Conservation (phyloP, 2,113 vertebrate species). For the Proteles cristata region DNA sequence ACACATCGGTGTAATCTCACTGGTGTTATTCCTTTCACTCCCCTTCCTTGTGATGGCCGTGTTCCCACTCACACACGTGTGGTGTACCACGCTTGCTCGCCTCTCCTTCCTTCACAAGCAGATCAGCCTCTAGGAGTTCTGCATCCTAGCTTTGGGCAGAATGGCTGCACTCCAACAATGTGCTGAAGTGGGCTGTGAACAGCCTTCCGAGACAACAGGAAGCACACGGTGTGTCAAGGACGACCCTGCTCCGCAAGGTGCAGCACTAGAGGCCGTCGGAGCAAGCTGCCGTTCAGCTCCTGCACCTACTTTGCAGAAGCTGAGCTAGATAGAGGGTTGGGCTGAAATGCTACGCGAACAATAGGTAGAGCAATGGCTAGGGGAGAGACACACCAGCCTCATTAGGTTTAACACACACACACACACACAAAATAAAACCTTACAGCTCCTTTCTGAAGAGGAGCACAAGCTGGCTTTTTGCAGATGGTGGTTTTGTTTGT, state of each 20-base stretch:
- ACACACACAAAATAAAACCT: background rate
- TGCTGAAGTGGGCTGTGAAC: background rate
- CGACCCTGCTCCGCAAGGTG: background rate
- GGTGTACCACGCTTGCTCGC: fast-evolving
- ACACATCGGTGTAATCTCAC: background rate
- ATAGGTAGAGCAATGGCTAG: background rate
- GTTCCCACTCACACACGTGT: background rate
- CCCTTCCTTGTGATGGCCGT: fast-evolving
- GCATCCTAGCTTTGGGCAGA: background rate
- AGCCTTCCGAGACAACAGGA: background rate
- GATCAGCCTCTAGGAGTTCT: background rate
- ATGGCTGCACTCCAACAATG: background rate
- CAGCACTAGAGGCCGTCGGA: background rate
- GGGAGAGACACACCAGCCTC: background rate
- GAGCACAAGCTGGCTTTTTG: background rate
- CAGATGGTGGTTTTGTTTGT: conserved; percentile 10
- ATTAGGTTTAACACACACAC: background rate
- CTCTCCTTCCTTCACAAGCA: too few species aligned
- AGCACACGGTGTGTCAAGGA: background rate
- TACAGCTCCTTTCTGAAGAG: background rate
- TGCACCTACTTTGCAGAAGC: background rate
- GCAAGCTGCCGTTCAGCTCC: background rate
- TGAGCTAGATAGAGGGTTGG: fast-evolving
- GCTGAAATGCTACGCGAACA: background rate
- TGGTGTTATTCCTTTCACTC: background rate